Percentiles rank a stretch among this genome's conserved stretches.
Conservation (phyloP, 2,888 invertebrate genomes). For the Tuberolachnus salignus region DNA sequence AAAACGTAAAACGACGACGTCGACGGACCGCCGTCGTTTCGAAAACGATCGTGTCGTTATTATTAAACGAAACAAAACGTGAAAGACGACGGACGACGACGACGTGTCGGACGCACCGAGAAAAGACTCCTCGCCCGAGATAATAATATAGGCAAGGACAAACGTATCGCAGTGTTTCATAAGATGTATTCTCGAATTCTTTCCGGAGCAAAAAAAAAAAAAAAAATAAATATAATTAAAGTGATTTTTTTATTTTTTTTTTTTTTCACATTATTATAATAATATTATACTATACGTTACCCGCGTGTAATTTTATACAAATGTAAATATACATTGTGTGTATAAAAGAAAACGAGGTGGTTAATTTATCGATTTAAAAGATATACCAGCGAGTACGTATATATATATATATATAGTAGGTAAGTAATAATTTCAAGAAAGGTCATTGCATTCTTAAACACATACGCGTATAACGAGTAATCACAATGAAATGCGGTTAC, state of each 20-base stretch:
- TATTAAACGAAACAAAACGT: no score
- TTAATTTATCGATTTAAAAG: conserved; percentile 49
- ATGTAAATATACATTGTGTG: conserved; percentile 7
- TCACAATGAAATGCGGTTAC: conserved; percentile 52
- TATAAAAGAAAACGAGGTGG: conserved; percentile 25
- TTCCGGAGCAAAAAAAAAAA: conserved; percentile 28
- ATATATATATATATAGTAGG: no score
- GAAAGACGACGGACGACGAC: no score
- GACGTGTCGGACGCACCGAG: no score
- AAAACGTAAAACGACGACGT: no score
- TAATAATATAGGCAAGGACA: background rate
- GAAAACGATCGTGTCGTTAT: no score
- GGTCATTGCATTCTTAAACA: conserved; percentile 49
- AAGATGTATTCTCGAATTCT: conserved; percentile 29
- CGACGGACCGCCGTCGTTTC: background rate
- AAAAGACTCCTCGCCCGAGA: background rate
- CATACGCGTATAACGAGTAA: conserved; percentile 37
- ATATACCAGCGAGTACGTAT: background rate
- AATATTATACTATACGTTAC: no score
- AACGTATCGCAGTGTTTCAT: conserved; percentile 8
- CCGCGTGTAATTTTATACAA: background rate
- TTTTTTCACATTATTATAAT: no score
- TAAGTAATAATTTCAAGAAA: conserved; percentile 50
- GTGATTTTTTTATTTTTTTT: no score
- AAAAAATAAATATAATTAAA: no score